phyloP scores from a whole-genome alignment of 2,888 invertebrate genomes.

The Pyrochroa serraticornis region DNA sequence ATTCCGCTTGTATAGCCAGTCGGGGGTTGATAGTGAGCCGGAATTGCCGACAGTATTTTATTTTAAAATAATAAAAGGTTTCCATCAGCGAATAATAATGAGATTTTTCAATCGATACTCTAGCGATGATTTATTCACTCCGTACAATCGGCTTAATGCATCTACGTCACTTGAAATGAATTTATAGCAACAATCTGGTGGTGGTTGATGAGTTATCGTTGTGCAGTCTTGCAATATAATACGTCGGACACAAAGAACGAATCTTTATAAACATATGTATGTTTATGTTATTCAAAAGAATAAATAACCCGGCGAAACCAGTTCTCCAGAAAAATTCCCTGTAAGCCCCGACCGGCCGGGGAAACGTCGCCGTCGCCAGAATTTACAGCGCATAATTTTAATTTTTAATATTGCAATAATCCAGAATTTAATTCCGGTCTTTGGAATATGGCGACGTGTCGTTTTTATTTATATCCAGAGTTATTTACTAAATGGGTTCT shows the following conservation, averaged over 20 bases:
- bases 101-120: slow-evolving; percentile 42
- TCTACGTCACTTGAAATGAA: slow-evolving; percentile 41
- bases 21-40: neutral
- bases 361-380: slow-evolving; percentile 38
- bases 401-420: slow-evolving; percentile 38
- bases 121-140: slow-evolving; percentile 42
- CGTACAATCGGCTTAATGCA: slow-evolving; percentile 43
- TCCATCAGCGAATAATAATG: slow-evolving; percentile 37
- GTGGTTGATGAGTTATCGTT: slow-evolving; percentile 41
- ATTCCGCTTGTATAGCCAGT: neutral
- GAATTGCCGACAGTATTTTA: slow-evolving; percentile 18
- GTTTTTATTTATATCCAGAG: slow-evolving; percentile 31
- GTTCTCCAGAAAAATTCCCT: slow-evolving; percentile 45
- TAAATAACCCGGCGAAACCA: slow-evolving; percentile 47
- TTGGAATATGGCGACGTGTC: slow-evolving; percentile 16
- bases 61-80: slow-evolving; percentile 36
- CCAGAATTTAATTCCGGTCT: slow-evolving; percentile 19
- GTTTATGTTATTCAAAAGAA: slow-evolving; percentile 49
- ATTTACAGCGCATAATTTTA: slow-evolving; percentile 47
- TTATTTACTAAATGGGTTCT: slow-evolving; percentile 40
- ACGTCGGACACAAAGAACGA: slow-evolving; percentile 39
- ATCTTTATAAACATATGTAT: slow-evolving; percentile 47
- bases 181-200: slow-evolving; percentile 40
- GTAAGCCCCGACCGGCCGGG: slow-evolving; percentile 32
- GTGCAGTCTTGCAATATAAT: slow-evolving; percentile 37